Conservation (phyloP, 2,113 vertebrate genomes). For the Enhydra lutris region DNA sequence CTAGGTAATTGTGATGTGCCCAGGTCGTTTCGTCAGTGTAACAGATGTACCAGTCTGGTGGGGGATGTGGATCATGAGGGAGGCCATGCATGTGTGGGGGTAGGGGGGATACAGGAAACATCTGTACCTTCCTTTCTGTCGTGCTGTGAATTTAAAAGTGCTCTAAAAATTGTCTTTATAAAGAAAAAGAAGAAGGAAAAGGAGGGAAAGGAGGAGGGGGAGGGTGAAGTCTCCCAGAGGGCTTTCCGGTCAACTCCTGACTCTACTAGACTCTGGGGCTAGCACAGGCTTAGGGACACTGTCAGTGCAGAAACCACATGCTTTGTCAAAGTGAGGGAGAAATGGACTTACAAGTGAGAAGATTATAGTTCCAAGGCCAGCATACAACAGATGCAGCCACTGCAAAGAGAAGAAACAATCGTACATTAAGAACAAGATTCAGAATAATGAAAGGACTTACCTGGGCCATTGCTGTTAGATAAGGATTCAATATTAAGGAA, state of each 20-base stretch:
- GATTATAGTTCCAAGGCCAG: slow-evolving; percentile 83
- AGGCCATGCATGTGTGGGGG: neutral
- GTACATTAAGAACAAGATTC: neutral
- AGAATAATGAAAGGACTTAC: neutral
- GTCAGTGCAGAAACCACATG: neutral
- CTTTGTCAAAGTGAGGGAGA: neutral
- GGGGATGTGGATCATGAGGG: neutral
- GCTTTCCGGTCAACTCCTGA: neutral
- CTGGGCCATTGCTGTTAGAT: neutral
- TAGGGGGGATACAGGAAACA: neutral
- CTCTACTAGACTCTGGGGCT: neutral
- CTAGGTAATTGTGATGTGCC: neutral
- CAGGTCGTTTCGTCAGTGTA: neutral
- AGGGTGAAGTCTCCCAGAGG: neutral
- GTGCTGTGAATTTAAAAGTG: neutral
- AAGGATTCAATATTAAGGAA: neutral
- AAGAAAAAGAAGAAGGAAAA: neutral
- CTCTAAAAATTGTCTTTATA: neutral
- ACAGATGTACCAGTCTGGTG: neutral
- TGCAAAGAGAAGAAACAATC: slow-evolving; percentile 56
- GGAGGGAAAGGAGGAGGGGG: neutral
- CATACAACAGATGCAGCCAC: slow-evolving; percentile 84
- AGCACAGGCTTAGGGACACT: neutral
- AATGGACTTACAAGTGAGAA: slow-evolving; percentile 87
- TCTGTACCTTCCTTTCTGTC: neutral